phyloP scores from a whole-genome alignment of 2,113 vertebrate genomes.

The Pristiophorus japonicus region DNA sequence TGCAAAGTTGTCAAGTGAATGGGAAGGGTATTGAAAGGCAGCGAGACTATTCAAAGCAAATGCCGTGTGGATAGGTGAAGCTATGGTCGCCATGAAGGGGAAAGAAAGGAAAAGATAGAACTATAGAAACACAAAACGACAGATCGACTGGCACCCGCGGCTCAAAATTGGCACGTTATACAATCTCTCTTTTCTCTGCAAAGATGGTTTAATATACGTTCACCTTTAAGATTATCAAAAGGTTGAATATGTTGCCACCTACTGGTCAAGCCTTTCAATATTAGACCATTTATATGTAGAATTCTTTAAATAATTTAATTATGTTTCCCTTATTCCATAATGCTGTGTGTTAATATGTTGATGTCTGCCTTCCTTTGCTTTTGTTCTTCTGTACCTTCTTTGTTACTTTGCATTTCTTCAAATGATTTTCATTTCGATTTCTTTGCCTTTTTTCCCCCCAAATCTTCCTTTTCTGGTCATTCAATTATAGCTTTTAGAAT shows the following conservation, averaged over 20 bases:
- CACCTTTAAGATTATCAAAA: neutral
- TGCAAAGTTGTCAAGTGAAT: neutral
- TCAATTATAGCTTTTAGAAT: neutral
- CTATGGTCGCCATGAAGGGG: neutral
- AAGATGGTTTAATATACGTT: neutral
- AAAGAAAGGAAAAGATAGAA: neutral
- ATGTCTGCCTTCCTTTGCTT: neutral
- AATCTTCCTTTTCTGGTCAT: neutral
- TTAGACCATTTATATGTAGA: too few relatives aligned
- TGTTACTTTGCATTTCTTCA: neutral
- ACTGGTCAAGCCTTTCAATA: neutral
- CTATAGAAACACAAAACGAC: neutral
- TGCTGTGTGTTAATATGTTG: neutral
- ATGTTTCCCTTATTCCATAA: conserved; percentile 44
- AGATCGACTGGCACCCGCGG: neutral
- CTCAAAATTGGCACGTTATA: neutral
- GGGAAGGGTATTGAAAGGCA: neutral
- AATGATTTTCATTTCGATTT: neutral
- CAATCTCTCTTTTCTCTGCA: neutral
- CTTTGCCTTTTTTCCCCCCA: neutral
- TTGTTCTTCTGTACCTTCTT: neutral
- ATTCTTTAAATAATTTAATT: conserved; percentile 50
- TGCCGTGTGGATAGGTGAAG: neutral
- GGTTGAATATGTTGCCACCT: conserved; percentile 26
- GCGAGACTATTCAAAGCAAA: neutral